phyloP scores from a whole-genome alignment of 2,113 vertebrate genomes.

The Ovis aries region DNA sequence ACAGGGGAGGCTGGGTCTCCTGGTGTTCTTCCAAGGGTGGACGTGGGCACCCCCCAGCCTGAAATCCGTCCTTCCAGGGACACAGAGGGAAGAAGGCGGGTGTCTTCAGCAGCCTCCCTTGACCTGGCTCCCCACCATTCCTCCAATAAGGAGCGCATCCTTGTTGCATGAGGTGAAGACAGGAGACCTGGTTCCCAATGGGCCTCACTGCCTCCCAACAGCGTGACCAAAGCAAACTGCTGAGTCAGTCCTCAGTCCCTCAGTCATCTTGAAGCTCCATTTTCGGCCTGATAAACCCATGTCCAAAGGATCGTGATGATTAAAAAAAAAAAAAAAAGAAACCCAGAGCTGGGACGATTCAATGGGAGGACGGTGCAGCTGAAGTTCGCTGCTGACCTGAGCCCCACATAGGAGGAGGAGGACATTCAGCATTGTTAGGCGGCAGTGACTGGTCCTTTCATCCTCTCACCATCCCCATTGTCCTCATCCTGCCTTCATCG shows the following conservation, averaged over 20 bases:
- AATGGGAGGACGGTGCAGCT: rapidly evolving
- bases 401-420: rapidly evolving
- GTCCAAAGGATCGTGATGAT: background rate
- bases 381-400: background rate
- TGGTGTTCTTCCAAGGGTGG: background rate
- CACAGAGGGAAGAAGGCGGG: background rate
- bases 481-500: rapidly evolving
- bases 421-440: rapidly evolving
- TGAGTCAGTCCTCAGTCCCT: background rate
- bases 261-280: background rate
- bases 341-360: background rate
- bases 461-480: rapidly evolving
- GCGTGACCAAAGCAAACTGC: too few relatives aligned
- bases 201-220: background rate
- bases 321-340: background rate
- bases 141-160: background rate
- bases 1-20: rapidly evolving
- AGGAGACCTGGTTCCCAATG: rapidly evolving
- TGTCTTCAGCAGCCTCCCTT: rapidly evolving
- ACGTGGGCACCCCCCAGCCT: rapidly evolving
- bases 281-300: background rate
- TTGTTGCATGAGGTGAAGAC: background rate
- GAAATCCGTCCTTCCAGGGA: background rate
- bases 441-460: too few relatives aligned
- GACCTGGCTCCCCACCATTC: rapidly evolving